Base-by-base conservation (phyloP, 2,113 vertebrate species). In the Micromys minutus region DNA sequence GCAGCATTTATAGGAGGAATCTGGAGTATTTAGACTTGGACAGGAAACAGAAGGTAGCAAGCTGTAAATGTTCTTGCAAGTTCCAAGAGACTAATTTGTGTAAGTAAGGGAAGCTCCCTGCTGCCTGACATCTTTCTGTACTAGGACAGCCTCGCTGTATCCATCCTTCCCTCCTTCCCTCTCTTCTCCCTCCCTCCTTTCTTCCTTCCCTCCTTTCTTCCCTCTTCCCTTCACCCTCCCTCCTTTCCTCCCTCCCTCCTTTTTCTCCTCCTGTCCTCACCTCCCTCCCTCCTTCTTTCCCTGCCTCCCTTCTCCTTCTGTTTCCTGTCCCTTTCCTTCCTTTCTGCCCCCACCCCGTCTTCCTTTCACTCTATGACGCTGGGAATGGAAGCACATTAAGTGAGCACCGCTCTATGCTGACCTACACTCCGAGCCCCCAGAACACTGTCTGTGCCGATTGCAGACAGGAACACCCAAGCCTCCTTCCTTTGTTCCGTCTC, bases 391-490 rank as follows among this genome's bases (percentile, higher is more conserved):
- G 16, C 75, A 42, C 31, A 63, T 22, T n/a, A 10, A 75, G 11
- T 4, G 5, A 42, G 16, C 2, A 0, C n/a, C n/a, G n/a, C 29
- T 89, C 34, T 34, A 31, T 21, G 52, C 50, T 74, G 69, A 45
- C 36, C 74, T 50, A 21, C 22, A 50, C 3, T 3, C 71, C 26
- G 3, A 1, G 4, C n/a, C 17, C 86, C 52, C 34, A 65, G 72
- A n/a, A 39, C 59, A 67, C 24, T 31, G 39, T 75, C 26, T 16
- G 19, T 8, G 17, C 31, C 84, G 11, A 7, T 31, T 2, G 1
- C 1, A 9, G 0, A 0, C 11, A 1, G 13, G 39, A n/a, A 7
- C 26, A 7, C 26, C 36, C 7, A 6, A 6, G 45, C 61, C 29
- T 69, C 22, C 24, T 31, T 1, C 29, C 34, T 47, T 17, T 22